These are phyloP conservation scores for Propsilocerus akamusi DNA, from an alignment of 1,140 invertebrate species.

Conservation along the genomic window DNA sequence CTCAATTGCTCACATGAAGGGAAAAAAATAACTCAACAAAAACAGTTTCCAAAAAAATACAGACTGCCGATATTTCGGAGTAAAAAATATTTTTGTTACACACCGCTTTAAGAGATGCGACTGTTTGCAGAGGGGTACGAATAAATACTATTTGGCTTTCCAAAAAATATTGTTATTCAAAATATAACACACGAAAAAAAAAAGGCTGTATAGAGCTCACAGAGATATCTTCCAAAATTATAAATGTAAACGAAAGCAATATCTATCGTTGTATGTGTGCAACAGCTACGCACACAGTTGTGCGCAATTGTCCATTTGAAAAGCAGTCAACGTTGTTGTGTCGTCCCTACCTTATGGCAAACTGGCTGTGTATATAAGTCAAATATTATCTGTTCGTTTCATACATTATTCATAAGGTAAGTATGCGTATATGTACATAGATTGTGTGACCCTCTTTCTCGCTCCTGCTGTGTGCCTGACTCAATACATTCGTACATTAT, in stretches of 20 bases:
- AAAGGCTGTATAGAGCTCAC: too few relatives aligned
- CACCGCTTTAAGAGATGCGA: slow-evolving; percentile 21
- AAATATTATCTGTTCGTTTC: too few relatives aligned
- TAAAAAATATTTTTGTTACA: background rate
- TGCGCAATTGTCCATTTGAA: background rate
- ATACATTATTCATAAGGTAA: background rate
- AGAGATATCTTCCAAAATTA: slow-evolving; percentile 1
- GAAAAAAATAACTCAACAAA: background rate
- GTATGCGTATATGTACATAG: background rate
- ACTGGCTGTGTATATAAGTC: too few relatives aligned
- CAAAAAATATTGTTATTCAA: slow-evolving; percentile 22
- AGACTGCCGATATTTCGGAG: background rate
- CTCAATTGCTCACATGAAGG: background rate
- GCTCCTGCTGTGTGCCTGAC: background rate
- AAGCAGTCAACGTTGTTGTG: too few relatives aligned
- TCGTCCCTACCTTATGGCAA: too few relatives aligned
- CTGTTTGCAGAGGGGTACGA: slow-evolving; percentile 27
- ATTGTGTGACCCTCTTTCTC: background rate
- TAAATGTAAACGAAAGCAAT: slow-evolving; percentile 1
- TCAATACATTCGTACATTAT: background rate
- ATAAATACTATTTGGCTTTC: slow-evolving; percentile 27
- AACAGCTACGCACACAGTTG: too few relatives aligned
- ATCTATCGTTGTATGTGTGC: background rate
- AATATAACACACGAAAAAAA: background rate
- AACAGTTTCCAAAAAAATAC: background rate